Conservation (phyloP, 2,888 invertebrate genomes). For the Heteromurus nitidus region DNA sequence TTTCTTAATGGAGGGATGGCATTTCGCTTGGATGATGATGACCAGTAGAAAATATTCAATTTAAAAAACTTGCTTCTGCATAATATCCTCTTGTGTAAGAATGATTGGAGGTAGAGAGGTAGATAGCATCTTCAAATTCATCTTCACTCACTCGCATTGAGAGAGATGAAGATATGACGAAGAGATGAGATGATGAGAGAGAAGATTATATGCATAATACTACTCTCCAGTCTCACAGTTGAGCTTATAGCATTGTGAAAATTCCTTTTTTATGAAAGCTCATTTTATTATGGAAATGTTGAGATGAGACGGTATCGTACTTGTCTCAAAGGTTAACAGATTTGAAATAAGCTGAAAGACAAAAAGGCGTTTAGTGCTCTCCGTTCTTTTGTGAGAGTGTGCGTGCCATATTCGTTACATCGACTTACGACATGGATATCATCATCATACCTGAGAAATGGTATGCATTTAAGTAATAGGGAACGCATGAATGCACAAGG, state of each 20-base stretch:
- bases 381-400: no score
- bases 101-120: constrained; percentile 30
- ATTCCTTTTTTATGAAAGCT: no score
- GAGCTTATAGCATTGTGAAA: not conserved
- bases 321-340: not conserved
- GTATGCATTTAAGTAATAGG: no score
- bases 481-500: not conserved
- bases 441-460: no score
- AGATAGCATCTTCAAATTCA: constrained; percentile 53
- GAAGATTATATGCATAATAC: not conserved
- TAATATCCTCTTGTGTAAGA: constrained; percentile 14
- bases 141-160: constrained; percentile 26
- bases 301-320: no score
- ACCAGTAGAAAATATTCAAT: constrained; percentile 49
- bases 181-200: not conserved
- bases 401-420: no score
- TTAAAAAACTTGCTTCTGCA: constrained; percentile 21
- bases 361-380: no score
- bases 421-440: no score
- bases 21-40: constrained; percentile 23
- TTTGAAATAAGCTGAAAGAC: no score
- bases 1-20: constrained; percentile 11
- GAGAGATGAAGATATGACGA: not conserved
- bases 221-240: not conserved
- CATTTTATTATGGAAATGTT: no score